Percentiles rank a stretch among this genome's conserved stretches.
These are phyloP conservation scores for Scopus umbretta DNA, from an alignment of 2,113 vertebrate genomes.

Conservation along the genomic window DNA sequence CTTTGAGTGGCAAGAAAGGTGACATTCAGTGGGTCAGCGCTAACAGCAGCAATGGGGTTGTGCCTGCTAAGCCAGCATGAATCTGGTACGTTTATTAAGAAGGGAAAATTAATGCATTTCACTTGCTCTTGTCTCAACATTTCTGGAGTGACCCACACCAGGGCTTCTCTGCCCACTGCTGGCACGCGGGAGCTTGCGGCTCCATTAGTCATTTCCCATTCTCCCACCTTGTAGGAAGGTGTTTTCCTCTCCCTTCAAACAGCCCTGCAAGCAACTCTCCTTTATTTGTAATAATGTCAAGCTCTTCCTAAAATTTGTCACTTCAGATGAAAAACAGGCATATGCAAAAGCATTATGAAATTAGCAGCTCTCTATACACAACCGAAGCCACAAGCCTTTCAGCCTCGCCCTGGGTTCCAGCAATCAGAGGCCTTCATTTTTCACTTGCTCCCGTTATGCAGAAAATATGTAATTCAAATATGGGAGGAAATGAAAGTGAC, in stretches of 20 bases:
- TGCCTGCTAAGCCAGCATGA: neutral
- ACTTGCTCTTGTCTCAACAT: neutral
- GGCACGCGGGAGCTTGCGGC: fast-evolving
- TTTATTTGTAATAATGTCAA: neutral
- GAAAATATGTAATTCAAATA: neutral
- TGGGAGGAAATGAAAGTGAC: neutral
- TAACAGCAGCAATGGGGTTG: neutral
- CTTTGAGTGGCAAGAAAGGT: neutral
- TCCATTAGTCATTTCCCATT: neutral
- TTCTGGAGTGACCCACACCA: neutral
- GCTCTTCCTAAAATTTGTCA: neutral
- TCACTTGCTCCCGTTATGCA: neutral
- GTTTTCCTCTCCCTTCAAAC: neutral
- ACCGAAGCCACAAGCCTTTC: neutral
- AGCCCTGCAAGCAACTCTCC: neutral
- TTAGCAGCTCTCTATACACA: neutral
- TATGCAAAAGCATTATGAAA: neutral
- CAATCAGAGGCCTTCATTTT: neutral
- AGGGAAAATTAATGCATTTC: neutral
- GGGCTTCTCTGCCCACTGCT: neutral
- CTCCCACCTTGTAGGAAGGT: neutral
- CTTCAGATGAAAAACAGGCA: neutral
- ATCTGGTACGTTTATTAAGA: neutral
- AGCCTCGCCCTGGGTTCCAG: neutral
- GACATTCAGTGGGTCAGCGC: fast-evolving